Conservation (phyloP, 2,797 vertebrate species). For the Mus caroli region DNA sequence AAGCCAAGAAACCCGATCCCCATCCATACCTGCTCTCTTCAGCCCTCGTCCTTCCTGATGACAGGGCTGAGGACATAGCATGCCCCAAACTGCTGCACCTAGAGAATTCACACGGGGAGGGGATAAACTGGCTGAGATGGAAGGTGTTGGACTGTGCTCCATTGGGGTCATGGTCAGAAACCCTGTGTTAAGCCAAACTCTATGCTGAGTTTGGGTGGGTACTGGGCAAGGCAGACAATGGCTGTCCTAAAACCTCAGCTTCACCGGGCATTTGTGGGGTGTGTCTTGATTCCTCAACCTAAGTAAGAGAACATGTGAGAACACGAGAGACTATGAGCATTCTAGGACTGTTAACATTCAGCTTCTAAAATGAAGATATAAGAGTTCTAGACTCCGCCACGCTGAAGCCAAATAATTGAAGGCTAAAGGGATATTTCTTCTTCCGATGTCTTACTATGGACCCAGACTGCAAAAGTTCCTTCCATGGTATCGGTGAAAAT, state of each 20-base stretch:
- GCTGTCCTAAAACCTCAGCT: fast-evolving
- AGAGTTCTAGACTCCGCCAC: background rate
- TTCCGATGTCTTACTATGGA: background rate
- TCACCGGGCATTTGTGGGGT: too few relatives aligned
- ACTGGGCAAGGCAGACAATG: fast-evolving
- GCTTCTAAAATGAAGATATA: background rate
- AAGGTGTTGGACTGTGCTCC: background rate
- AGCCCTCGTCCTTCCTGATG: background rate
- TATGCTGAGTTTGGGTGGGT: background rate
- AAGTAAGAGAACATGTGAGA: background rate
- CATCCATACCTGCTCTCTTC: background rate
- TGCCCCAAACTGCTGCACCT: fast-evolving
- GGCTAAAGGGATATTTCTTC: background rate
- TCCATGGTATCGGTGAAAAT: too few relatives aligned
- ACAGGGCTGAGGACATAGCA: background rate
- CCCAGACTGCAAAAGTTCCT: background rate
- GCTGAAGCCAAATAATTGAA: background rate
- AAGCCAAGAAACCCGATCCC: background rate
- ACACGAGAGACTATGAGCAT: background rate
- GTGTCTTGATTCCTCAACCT: too few relatives aligned
- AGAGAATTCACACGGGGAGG: fast-evolving
- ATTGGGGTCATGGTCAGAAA: fast-evolving
- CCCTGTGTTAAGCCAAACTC: background rate
- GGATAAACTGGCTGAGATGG: background rate
- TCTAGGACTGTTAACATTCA: too few relatives aligned